Base-by-base conservation (phyloP, 2,888 invertebrate species). In the Digitonthophagus gazella region DNA sequence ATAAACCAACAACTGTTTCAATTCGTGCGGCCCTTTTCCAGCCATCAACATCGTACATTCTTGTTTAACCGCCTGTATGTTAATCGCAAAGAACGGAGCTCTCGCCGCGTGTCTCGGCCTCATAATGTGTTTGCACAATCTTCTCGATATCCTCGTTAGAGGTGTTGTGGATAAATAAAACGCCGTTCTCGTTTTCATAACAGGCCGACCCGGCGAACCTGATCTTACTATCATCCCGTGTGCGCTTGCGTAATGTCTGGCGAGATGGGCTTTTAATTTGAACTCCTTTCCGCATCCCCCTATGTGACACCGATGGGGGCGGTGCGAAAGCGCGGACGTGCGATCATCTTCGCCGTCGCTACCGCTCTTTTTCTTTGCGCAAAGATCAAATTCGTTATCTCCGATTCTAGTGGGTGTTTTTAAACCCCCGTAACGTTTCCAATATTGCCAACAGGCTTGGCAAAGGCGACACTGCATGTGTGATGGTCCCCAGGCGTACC, bases 351-450 rank as follows among this genome's bases (percentile, higher is more conserved):
- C 87, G 63, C 81, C 79, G 70, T 83, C 83, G 72, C 82, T 82
- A 18, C 76, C 81, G n/a, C 80, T 79, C 73, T 79, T 81, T 74
- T 82, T 86, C 75, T 82, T 86, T 72, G 85, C 86, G 71, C 84
- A 84, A 57, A 76, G 77, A 67, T 86, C 85, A 73, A 82, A 83
- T 65, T 83, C 83, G 54, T 83, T 83, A 61, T 84, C 84, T 72
- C 84, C 83, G 74, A 85, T 83, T 74, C 86, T 84, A 55, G 87
- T 88, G n/a, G 88, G 85, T 75, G 91, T 90, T 86, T 96, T 97
- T 66, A 99, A 89, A 71, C 98, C 98, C 69, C 98, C 98, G 84
- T 96, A 97, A 83, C 97, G 97, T 84, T 98, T 98, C 98, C 98
- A 99, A 83, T 97, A 97, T 72, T 89, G 89, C 97, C 97, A 99